Conservation (phyloP, 1,140 invertebrate genomes). For the Pseudoatta argentina region DNA sequence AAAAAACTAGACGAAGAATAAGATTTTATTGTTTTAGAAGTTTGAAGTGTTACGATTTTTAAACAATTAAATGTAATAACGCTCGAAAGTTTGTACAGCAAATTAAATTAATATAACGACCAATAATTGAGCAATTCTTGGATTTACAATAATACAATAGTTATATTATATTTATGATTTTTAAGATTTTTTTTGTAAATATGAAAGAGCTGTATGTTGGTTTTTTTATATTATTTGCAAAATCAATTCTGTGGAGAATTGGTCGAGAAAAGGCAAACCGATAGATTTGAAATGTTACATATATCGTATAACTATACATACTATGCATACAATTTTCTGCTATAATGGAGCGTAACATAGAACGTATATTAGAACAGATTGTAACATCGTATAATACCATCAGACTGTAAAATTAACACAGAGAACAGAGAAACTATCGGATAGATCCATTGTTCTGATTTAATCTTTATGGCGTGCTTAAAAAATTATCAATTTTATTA, state of each 20-base stretch:
- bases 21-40: neutral
- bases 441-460: slow-evolving; percentile 9
- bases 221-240: neutral
- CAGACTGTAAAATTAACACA: slow-evolving; percentile 22
- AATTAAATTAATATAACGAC: too few relatives aligned
- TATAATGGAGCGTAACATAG: slow-evolving; percentile 29
- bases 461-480: neutral
- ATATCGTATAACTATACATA: too few relatives aligned
- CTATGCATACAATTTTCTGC: neutral
- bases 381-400: slow-evolving; percentile 9
- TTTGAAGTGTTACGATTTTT: neutral
- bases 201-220: neutral
- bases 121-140: too few relatives aligned
- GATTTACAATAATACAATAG: too few relatives aligned
- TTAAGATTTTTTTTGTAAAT: neutral
- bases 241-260: slow-evolving; percentile 3
- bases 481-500: slow-evolving; percentile 23
- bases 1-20: neutral
- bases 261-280: neutral
- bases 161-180: neutral
- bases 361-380: neutral
- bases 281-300: too few relatives aligned
- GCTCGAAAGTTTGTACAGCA: too few relatives aligned
- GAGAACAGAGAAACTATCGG: neutral
- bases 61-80: too few relatives aligned